Evolutionary conservation across 2,888 invertebrate genomes (phyloP).

Genomic region (Tuta absoluta): DNA sequence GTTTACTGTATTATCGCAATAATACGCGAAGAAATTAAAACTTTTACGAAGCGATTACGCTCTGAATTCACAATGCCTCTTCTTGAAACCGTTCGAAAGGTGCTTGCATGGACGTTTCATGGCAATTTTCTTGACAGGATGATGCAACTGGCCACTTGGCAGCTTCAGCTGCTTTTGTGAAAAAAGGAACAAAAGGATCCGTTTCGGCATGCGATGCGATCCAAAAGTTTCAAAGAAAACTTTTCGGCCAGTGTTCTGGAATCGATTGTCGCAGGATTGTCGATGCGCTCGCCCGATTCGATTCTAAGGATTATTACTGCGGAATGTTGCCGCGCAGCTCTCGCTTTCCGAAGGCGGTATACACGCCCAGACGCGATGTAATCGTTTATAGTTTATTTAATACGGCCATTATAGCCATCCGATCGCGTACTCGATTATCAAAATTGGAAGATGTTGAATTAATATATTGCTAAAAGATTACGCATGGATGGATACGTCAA

Average conservation of each 20-base stretch:
- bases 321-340: conserved; percentile 74
- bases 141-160: conserved; percentile 18
- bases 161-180: background rate
- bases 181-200: conserved; percentile 21
- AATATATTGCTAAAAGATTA: conserved; percentile 22
- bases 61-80: conserved; percentile 16
- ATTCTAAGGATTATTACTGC: conserved; percentile 69
- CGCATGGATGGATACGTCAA: conserved; percentile 9
- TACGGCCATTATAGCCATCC: conserved; percentile 44
- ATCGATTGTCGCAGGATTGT: conserved; percentile 56
- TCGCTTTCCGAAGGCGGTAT: conserved; percentile 56
- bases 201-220: conserved; percentile 4
- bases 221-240: conserved; percentile 14
- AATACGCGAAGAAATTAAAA: background rate
- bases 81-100: background rate
- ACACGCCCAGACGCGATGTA: conserved; percentile 43
- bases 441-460: conserved; percentile 33
- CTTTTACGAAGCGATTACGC: background rate
- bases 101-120: conserved; percentile 27
- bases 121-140: conserved; percentile 37
- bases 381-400: conserved; percentile 65
- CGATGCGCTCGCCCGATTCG: conserved; percentile 46
- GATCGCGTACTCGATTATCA: conserved; percentile 39
- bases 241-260: conserved; percentile 37
- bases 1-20: conserved; percentile 23